phyloP scores from a whole-genome alignment of 2,888 invertebrate genomes.

The Synanthedon tipuliformis region DNA sequence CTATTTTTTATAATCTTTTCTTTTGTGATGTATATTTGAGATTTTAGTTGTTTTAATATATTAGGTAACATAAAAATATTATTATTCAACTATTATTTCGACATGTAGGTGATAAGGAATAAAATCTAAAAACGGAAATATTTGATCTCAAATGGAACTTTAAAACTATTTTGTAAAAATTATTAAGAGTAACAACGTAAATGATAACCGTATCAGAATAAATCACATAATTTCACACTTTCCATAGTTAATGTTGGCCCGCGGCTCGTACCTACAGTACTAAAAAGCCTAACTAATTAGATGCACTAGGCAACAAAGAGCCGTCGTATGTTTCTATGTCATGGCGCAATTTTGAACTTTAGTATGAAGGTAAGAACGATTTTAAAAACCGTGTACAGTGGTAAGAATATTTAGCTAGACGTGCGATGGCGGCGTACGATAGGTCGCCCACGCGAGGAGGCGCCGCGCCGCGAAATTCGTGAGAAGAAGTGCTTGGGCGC shows the following conservation, averaged over 20 bases:
- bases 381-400: conserved; percentile 20
- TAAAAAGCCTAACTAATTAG: conserved; percentile 69
- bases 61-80: too few relatives aligned
- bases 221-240: conserved; percentile 54
- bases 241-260: conserved; percentile 41
- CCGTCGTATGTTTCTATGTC: conserved; percentile 26
- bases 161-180: too few relatives aligned
- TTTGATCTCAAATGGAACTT: too few relatives aligned
- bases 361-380: conserved; percentile 19
- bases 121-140: too few relatives aligned
- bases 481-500: conserved; percentile 57
- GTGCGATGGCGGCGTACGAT: conserved; percentile 58
- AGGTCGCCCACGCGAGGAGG: conserved; percentile 58
- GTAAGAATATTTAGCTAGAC: conserved; percentile 31
- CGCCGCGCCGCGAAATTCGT: conserved; percentile 66
- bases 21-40: too few relatives aligned
- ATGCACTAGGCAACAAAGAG: conserved; percentile 62
- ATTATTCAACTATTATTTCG: too few relatives aligned
- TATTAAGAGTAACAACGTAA: not conserved
- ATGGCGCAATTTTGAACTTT: conserved; percentile 23
- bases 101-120: too few relatives aligned
- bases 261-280: conserved; percentile 51
- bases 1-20: too few relatives aligned
- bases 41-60: too few relatives aligned
- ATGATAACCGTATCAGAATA: conserved; percentile 17